These are phyloP conservation scores for Pachypeltis micranthus DNA, from an alignment of 1,140 invertebrate species.

Conservation along the genomic window DNA sequence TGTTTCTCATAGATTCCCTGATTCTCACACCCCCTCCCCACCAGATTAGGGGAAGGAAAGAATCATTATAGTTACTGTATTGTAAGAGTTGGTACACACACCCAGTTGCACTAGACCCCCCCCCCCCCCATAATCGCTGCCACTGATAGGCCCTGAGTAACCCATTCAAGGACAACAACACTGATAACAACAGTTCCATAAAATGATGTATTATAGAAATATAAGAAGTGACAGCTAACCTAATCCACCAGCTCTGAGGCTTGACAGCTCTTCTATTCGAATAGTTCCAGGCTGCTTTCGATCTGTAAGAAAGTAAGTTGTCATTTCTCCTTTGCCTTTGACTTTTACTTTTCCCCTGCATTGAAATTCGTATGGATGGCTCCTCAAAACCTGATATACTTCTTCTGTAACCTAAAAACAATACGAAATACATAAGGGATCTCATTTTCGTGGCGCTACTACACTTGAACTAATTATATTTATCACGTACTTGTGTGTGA, in stretches of 20 bases:
- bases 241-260: slow-evolving; percentile 21
- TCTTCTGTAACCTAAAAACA: slow-evolving; percentile 59
- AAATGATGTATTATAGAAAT: not conserved
- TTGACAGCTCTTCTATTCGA: slow-evolving; percentile 40
- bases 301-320: slow-evolving; percentile 76
- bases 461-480: not conserved
- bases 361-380: slow-evolving; percentile 61
- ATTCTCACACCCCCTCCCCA: too few relatives aligned
- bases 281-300: slow-evolving; percentile 46
- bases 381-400: slow-evolving; percentile 57
- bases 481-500: slow-evolving; percentile 54
- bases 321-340: slow-evolving; percentile 89
- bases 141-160: too few relatives aligned
- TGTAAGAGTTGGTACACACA: too few relatives aligned
- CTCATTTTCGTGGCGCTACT: not conserved
- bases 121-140: too few relatives aligned
- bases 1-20: too few relatives aligned
- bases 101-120: too few relatives aligned
- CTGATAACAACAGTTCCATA: too few relatives aligned
- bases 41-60: too few relatives aligned
- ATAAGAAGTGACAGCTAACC: not conserved
- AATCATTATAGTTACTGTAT: too few relatives aligned
- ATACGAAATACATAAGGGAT: slow-evolving; percentile 5
- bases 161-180: not conserved
- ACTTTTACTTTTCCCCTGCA: slow-evolving; percentile 80